Evolutionary conservation across 2,888 invertebrate genomes (phyloP).

Genomic region (Luperina nickerlii): DNA sequence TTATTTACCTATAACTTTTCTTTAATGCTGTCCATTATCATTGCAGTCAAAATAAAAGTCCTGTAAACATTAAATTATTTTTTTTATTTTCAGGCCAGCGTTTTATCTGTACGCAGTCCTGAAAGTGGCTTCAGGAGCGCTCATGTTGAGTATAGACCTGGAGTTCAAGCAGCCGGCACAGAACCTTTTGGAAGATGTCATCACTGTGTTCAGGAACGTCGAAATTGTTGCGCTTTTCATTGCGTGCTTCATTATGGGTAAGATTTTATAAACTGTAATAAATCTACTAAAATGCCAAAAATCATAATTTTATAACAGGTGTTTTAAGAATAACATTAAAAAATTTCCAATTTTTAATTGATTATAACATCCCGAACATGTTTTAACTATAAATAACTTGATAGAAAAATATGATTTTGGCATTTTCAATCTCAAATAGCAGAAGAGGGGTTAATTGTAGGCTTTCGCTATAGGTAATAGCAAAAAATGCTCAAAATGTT

Average conservation of each 20-base stretch:
- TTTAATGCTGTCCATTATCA: neutral
- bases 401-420: no score
- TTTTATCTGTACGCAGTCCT: conserved; percentile 94
- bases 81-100: conserved; percentile 91
- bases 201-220: conserved; percentile 92
- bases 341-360: no score
- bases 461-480: no score
- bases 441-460: no score
- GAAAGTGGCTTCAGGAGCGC: conserved; percentile 92
- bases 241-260: conserved; percentile 93
- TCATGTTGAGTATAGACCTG: conserved; percentile 93
- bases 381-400: no score
- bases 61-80: neutral
- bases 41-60: neutral
- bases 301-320: no score
- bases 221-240: conserved; percentile 93
- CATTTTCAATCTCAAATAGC: no score
- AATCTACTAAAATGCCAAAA: neutral
- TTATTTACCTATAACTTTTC: neutral
- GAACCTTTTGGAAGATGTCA: conserved; percentile 92
- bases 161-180: conserved; percentile 94
- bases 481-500: no score
- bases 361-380: no score
- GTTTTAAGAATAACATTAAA: no score
- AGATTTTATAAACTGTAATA: conserved; percentile 60